phyloP scores from a whole-genome alignment of 2,888 invertebrate genomes.

The Drosophila neotestacea region DNA sequence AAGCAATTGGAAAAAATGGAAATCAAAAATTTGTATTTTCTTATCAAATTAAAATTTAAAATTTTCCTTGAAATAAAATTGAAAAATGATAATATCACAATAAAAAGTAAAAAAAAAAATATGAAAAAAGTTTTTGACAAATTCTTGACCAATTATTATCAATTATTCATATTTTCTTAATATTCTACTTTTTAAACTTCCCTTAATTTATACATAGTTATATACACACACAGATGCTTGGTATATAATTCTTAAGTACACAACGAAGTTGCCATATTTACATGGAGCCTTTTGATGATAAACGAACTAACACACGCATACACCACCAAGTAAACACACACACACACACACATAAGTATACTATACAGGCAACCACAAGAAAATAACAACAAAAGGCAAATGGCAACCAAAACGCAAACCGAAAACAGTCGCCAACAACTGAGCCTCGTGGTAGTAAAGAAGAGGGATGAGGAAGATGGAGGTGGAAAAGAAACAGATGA shows the following conservation, averaged over 20 bases:
- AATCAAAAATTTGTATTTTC: too few relatives aligned
- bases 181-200: slow-evolving; percentile 4
- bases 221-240: not conserved
- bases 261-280: slow-evolving; percentile 39
- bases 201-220: not conserved
- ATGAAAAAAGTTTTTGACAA: too few relatives aligned
- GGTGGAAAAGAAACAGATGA: not conserved
- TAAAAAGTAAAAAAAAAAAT: too few relatives aligned
- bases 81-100: too few relatives aligned
- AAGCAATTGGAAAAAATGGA: too few relatives aligned
- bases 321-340: slow-evolving; percentile 19
- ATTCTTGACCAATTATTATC: not conserved
- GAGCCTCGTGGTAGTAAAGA: slow-evolving; percentile 11
- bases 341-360: slow-evolving; percentile 24
- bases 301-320: slow-evolving; percentile 36
- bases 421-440: slow-evolving; percentile 46
- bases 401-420: slow-evolving; percentile 65
- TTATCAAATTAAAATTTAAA: too few relatives aligned
- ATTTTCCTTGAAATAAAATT: too few relatives aligned
- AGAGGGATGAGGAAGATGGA: not conserved
- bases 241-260: slow-evolving; percentile 19
- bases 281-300: slow-evolving; percentile 54
- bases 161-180: not conserved
- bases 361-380: slow-evolving; percentile 48
- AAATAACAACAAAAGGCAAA: slow-evolving; percentile 58